These are phyloP conservation scores for Hippoglossus hippoglossus DNA, from an alignment of 2,797 vertebrate species.

Conservation along the genomic window DNA sequence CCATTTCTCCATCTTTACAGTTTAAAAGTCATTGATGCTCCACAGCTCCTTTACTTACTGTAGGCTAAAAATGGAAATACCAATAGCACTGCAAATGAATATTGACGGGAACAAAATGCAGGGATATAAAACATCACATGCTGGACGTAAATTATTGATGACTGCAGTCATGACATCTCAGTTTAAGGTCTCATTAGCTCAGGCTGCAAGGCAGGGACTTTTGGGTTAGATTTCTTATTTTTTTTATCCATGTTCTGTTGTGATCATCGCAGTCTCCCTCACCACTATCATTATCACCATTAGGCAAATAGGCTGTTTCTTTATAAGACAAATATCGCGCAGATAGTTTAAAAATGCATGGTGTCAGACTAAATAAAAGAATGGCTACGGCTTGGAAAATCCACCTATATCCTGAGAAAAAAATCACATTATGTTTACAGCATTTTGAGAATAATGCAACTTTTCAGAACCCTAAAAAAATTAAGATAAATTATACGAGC, in stretches of 20 bases:
- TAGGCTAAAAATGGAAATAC: constrained; percentile 19
- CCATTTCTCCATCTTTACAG: not conserved
- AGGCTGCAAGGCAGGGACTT: constrained; percentile 16
- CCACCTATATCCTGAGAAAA: too few relatives aligned
- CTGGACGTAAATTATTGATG: constrained; percentile 33
- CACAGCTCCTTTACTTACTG: constrained; percentile 8
- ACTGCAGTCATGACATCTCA: constrained; percentile 21
- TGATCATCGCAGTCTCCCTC: not conserved
- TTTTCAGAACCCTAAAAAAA: too few relatives aligned
- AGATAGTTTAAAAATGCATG: too few relatives aligned
- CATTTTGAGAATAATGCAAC: too few relatives aligned
- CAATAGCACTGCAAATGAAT: constrained; percentile 20
- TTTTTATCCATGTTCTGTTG: not conserved
- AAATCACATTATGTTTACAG: too few relatives aligned
- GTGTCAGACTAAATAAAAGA: too few relatives aligned
- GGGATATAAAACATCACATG: constrained; percentile 12
- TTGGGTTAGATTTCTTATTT: constrained; percentile 1
- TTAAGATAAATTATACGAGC: too few relatives aligned
- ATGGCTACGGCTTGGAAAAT: too few relatives aligned
- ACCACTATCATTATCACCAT: not conserved
- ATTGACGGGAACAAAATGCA: constrained; percentile 22
- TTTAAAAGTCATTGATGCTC: constrained; percentile 5
- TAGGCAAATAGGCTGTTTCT: not conserved
- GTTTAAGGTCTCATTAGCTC: constrained; percentile 22
- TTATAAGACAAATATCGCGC: too few relatives aligned